Evolutionary conservation across 2,113 vertebrate species (phyloP).

Genomic region (Nothocercus julius): DNA sequence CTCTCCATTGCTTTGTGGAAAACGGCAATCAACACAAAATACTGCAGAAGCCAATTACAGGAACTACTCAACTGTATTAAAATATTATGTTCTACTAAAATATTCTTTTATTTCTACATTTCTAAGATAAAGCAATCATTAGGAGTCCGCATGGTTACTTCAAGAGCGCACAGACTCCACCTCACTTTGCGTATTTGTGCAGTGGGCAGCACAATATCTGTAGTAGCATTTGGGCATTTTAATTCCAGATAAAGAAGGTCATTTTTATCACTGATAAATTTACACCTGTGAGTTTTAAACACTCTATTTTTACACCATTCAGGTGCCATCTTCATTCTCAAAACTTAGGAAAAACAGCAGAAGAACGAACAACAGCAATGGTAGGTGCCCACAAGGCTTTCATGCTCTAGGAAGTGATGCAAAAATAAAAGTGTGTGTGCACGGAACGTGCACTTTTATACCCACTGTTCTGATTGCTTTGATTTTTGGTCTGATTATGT

Average conservation of each 20-base stretch:
- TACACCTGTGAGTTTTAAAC: not conserved
- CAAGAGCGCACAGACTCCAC: not conserved
- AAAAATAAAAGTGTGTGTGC: not conserved
- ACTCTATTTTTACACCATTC: not conserved
- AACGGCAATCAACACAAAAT: conserved; percentile 38
- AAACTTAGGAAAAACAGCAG: not conserved
- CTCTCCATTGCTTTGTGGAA: conserved; percentile 19
- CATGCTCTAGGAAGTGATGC: not conserved
- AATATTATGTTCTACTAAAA: not conserved
- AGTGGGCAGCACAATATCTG: not conserved
- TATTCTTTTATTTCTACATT: not conserved
- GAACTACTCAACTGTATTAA: not conserved
- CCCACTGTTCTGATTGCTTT: not conserved
- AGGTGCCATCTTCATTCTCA: not conserved
- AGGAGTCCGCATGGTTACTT: not conserved
- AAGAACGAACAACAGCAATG: not conserved
- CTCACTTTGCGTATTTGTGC: not conserved
- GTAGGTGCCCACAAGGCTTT: not conserved
- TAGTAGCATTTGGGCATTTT: not conserved
- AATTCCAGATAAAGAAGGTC: not conserved
- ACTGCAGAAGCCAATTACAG: conserved; percentile 1
- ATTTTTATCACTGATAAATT: not conserved
- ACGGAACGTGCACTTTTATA: not conserved
- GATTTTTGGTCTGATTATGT: not conserved
- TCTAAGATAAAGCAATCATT: not conserved